These are phyloP conservation scores for Hemithea aestivaria DNA, from an alignment of 2,888 invertebrate species.

Conservation along the genomic window DNA sequence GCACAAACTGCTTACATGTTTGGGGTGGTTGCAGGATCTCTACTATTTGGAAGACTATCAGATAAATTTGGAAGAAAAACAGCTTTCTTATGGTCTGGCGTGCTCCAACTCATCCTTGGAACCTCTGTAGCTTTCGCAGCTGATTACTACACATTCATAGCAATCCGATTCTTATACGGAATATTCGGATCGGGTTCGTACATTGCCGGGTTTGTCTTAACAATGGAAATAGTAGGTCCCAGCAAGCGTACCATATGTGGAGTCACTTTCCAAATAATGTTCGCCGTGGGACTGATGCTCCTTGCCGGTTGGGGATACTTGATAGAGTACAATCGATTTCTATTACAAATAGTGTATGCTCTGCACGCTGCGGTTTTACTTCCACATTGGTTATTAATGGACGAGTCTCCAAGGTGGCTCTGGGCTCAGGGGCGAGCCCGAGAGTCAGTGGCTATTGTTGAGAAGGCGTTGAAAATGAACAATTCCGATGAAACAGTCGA, in stretches of 20 bases:
- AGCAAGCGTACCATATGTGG: slow-evolving; percentile 89
- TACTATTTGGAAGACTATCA: slow-evolving; percentile 87
- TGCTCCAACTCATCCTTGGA: slow-evolving; percentile 84
- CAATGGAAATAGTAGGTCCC: slow-evolving; percentile 91
- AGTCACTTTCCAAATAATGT: slow-evolving; percentile 87
- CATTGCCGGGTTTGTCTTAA: slow-evolving; percentile 83
- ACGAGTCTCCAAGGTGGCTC: slow-evolving; percentile 93
- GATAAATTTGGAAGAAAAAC: slow-evolving; percentile 90
- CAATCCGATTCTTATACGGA: slow-evolving; percentile 85
- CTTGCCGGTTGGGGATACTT: slow-evolving; percentile 90
- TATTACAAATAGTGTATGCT: slow-evolving; percentile 88
- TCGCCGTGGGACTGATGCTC: slow-evolving; percentile 89
- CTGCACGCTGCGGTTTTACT: slow-evolving; percentile 85
- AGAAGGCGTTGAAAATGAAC: slow-evolving; percentile 86
- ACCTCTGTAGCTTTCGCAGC: slow-evolving; percentile 87
- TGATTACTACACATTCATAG: slow-evolving; percentile 84
- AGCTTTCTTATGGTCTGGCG: slow-evolving; percentile 87
- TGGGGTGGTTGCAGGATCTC: slow-evolving; percentile 89
- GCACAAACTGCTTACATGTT: slow-evolving; percentile 90
- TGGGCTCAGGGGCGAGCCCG: slow-evolving; percentile 89
- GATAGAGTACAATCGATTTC: slow-evolving; percentile 83
- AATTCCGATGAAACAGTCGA: slow-evolving; percentile 81
- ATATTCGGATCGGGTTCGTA: slow-evolving; percentile 90
- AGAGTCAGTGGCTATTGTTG: slow-evolving; percentile 87
- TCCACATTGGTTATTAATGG: slow-evolving; percentile 91